Conservation (phyloP, 2,113 vertebrate species). For the Microcebus jonahi region DNA sequence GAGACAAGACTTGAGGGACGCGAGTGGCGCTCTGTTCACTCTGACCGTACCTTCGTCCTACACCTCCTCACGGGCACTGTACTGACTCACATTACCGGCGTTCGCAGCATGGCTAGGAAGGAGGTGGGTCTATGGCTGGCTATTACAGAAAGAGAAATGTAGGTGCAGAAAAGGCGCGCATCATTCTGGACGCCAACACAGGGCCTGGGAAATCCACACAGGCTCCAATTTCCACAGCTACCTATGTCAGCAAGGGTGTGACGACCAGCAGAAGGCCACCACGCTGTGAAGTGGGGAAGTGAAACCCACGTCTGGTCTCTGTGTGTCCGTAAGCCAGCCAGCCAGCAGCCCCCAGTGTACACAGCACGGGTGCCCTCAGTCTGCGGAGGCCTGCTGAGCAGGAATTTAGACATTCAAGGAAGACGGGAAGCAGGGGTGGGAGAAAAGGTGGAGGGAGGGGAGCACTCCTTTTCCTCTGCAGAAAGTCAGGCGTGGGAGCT, state of each 20-base stretch:
- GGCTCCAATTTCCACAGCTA: background rate
- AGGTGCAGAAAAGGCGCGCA: background rate
- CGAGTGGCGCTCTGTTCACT: background rate
- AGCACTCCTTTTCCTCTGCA: slow-evolving; percentile 3
- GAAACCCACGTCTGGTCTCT: background rate
- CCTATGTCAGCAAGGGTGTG: background rate
- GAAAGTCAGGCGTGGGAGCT: background rate
- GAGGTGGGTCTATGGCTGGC: background rate
- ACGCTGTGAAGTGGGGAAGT: background rate
- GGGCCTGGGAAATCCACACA: background rate
- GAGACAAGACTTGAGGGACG: background rate
- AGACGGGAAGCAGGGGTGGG: background rate
- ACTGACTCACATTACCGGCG: background rate
- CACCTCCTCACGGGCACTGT: slow-evolving; percentile 6
- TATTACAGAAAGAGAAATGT: slow-evolving; percentile 18
- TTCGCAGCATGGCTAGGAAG: background rate
- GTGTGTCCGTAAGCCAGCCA: background rate
- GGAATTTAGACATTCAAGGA: background rate
- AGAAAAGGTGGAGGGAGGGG: background rate
- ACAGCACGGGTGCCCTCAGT: background rate
- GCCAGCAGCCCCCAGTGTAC: background rate
- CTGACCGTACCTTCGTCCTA: slow-evolving; percentile 64
- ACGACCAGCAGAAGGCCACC: background rate
- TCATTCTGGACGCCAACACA: background rate
- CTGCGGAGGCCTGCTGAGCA: background rate